Base-by-base conservation (phyloP, 2,113 vertebrate genomes). In the Actinemys pallida region DNA sequence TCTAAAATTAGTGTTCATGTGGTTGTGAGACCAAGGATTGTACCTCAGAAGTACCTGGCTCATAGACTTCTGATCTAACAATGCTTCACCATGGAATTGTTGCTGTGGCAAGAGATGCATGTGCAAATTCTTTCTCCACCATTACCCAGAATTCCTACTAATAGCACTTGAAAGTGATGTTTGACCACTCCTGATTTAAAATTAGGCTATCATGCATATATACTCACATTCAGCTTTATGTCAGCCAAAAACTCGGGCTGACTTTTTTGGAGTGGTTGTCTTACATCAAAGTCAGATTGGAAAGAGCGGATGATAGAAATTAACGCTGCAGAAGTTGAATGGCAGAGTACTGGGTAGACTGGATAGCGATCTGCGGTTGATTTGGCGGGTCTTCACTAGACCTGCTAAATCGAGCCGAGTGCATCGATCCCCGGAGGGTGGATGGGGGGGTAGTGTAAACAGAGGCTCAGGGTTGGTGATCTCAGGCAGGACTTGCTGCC, bases 61-160 rank as follows among this genome's bases (percentile, higher is more conserved):
- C 62, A 35, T 35, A n/a, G 62, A 72, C 19, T 72, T 72, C 65
- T 72, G 65, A n/a, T 39, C n/a, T 39, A 69, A 69, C 62, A 1
- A 0, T 25, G 27, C 5, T 45, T 42, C 8, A n/a, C 0, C 0
- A 0, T 0, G 0, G 11, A 76, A 45, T 10, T 45, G 54, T 25
- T 25, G 0, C 27, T n/a, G 6, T 1, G 7, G 31, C 59, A n/a
- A n/a, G 31, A 2, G 0, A 5, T 25, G 22, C 83, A 47, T 6
- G 10, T 9, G 22, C 35, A 16, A 69, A 1, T 12, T 16, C 1
- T 81, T 3, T 1, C 35, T 17, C 0, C 72, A 83, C 27, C 8
- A 4, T 88, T 50, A 49, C 13, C 2, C 35, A 45, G 39, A 84
- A 3, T 10, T 27, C 53, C 13, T 14, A 7, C 0, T 49, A 81